Percentiles rank a stretch among this genome's conserved stretches.
Conservation (phyloP, 2,797 vertebrate species). For the Gymnopithys bicolor region DNA sequence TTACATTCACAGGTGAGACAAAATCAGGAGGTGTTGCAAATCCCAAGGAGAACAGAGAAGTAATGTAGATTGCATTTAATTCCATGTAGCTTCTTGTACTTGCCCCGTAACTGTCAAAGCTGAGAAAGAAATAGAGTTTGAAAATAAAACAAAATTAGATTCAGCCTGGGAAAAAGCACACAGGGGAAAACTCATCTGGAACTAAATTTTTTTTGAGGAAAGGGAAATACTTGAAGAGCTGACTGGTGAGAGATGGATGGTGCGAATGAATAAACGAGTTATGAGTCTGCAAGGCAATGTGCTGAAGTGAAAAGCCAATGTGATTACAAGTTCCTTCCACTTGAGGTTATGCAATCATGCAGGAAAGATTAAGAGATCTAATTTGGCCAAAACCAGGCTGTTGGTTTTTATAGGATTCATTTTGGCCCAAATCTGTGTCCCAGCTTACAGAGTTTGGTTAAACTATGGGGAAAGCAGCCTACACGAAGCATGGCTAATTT, state of each 20-base stretch:
- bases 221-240: slow-evolving; percentile 20
- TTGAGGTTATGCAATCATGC: not conserved
- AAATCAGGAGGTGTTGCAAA: slow-evolving; percentile 61
- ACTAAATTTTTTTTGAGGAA: slow-evolving; percentile 13
- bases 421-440: not conserved
- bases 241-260: slow-evolving; percentile 12
- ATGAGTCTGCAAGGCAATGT: not conserved
- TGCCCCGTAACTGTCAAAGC: slow-evolving; percentile 39
- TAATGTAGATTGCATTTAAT: slow-evolving; percentile 54
- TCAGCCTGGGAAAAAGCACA: slow-evolving; percentile 41
- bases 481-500: not conserved
- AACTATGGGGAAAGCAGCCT: not conserved
- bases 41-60: slow-evolving; percentile 68
- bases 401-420: not conserved
- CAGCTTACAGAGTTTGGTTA: not conserved
- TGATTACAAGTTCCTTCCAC: slow-evolving; percentile 6
- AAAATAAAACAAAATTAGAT: slow-evolving; percentile 59
- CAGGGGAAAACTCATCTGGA: slow-evolving; percentile 40
- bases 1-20: slow-evolving; percentile 72
- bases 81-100: slow-evolving; percentile 51
- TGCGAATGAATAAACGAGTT: slow-evolving; percentile 47
- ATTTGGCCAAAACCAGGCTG: not conserved
- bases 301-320: slow-evolving; percentile 4
- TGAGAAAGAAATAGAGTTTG: slow-evolving; percentile 52
- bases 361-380: slow-evolving; percentile 19